Conservation (phyloP, 2,888 invertebrate species). For the Ptilodon capucinus region DNA sequence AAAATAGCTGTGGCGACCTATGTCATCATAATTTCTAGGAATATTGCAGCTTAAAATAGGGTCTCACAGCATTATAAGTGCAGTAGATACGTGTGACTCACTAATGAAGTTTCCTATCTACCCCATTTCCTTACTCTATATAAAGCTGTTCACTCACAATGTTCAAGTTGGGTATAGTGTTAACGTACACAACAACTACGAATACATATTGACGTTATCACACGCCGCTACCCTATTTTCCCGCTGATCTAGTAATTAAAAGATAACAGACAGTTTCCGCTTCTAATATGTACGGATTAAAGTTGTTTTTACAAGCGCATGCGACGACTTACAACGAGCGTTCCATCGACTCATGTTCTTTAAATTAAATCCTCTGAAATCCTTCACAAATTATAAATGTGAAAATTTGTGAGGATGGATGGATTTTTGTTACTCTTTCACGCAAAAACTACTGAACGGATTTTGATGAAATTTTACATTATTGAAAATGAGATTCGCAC, state of each 20-base stretch:
- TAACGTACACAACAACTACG: conserved; percentile 14
- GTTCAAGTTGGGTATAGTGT: conserved; percentile 24
- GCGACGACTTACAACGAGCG: neutral
- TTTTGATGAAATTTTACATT: too few relatives aligned
- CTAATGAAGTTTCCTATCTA: neutral
- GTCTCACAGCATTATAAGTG: too few relatives aligned
- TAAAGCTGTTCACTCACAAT: conserved; percentile 13
- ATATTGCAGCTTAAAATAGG: neutral
- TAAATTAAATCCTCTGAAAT: too few relatives aligned
- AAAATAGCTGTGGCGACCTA: too few relatives aligned
- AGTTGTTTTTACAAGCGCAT: neutral
- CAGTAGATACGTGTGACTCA: too few relatives aligned
- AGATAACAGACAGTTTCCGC: neutral
- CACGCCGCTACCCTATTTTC: neutral
- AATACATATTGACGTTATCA: conserved; percentile 17
- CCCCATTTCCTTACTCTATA: conserved; percentile 5
- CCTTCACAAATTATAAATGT: too few relatives aligned
- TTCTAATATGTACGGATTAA: neutral
- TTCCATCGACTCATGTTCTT: too few relatives aligned
- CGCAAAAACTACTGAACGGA: too few relatives aligned
- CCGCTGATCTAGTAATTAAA: neutral
- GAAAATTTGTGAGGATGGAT: too few relatives aligned
- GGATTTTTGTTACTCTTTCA: too few relatives aligned
- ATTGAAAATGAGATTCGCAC: too few relatives aligned
- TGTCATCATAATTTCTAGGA: too few relatives aligned